These are phyloP conservation scores for Ariolimax columbianus DNA, from an alignment of 2,888 invertebrate genomes.

Conservation along the genomic window DNA sequence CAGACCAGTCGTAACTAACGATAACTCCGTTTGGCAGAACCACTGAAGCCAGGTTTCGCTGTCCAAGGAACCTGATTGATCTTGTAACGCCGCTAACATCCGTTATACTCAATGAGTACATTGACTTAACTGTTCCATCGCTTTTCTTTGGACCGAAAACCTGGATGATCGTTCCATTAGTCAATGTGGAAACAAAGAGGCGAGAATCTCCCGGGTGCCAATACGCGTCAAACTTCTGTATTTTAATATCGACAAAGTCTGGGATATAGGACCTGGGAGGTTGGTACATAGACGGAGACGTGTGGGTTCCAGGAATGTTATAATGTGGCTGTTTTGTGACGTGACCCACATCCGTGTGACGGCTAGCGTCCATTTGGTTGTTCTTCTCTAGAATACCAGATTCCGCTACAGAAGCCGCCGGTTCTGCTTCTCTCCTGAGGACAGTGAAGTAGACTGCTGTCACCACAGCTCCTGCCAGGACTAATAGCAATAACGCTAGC, in stretches of 20 bases:
- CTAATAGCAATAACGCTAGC: conserved; percentile 47
- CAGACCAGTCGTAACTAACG: conserved; percentile 58
- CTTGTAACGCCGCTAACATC: conserved; percentile 44
- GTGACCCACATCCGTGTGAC: background rate
- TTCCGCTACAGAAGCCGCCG: background rate
- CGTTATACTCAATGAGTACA: conserved; percentile 54
- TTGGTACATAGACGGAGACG: conserved; percentile 5
- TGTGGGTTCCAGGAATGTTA: background rate
- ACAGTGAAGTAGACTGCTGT: conserved; percentile 54
- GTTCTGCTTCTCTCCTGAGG: conserved; percentile 36
- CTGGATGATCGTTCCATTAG: conserved; percentile 53
- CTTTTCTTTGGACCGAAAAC: conserved; percentile 56
- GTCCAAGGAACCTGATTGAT: conserved; percentile 53
- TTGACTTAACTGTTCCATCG: conserved; percentile 53
- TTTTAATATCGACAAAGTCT: conserved; percentile 30
- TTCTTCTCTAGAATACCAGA: background rate
- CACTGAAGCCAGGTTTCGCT: conserved; percentile 56
- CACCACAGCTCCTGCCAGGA: conserved; percentile 53
- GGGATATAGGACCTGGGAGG: conserved; percentile 29
- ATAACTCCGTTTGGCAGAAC: conserved; percentile 56
- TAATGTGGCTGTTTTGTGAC: conserved; percentile 32
- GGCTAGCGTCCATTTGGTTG: background rate
- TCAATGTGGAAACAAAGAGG: conserved; percentile 53
- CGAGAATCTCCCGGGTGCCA: conserved; percentile 57
- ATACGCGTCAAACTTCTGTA: conserved; percentile 55